Evolutionary conservation across 2,888 invertebrate genomes (phyloP).

Genomic region (Folsomia candida): DNA sequence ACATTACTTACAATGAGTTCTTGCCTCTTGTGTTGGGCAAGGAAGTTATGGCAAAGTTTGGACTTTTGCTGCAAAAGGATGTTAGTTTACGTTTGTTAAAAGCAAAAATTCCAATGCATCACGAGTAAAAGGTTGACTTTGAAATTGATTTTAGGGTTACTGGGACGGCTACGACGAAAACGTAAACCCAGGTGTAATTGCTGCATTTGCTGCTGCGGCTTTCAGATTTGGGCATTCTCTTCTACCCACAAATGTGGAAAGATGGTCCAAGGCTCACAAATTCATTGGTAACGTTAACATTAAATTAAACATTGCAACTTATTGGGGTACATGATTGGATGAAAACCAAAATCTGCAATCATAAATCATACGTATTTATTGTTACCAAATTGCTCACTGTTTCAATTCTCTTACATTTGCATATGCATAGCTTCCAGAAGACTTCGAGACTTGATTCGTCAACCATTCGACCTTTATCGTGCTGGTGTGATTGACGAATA

Average conservation of each 20-base stretch:
- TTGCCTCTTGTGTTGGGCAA: constrained; percentile 83
- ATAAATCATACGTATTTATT: background rate
- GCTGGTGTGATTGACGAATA: constrained; percentile 89
- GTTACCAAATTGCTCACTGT: constrained; percentile 45
- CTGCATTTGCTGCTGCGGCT: constrained; percentile 86
- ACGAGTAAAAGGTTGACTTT: no score
- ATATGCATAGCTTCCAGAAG: constrained; percentile 72
- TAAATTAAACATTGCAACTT: background rate
- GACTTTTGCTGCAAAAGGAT: constrained; percentile 71
- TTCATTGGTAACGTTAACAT: constrained; percentile 69
- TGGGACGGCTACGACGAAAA: constrained; percentile 80
- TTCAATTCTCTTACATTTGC: constrained; percentile 47
- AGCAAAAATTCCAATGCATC: no score
- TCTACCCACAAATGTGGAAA: constrained; percentile 82
- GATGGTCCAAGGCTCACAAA: constrained; percentile 93
- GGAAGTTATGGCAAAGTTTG: constrained; percentile 87
- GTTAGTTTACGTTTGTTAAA: background rate
- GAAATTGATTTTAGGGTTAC: constrained; percentile 62
- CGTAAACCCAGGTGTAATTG: constrained; percentile 84
- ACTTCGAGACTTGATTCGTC: constrained; percentile 79
- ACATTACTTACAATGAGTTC: constrained; percentile 87
- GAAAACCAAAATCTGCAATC: background rate
- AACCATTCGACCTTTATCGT: constrained; percentile 85
- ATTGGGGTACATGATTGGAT: background rate
- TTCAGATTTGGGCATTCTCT: constrained; percentile 89